Base-by-base conservation (phyloP, 1,140 invertebrate species). In the Sitodiplosis mosellana region DNA sequence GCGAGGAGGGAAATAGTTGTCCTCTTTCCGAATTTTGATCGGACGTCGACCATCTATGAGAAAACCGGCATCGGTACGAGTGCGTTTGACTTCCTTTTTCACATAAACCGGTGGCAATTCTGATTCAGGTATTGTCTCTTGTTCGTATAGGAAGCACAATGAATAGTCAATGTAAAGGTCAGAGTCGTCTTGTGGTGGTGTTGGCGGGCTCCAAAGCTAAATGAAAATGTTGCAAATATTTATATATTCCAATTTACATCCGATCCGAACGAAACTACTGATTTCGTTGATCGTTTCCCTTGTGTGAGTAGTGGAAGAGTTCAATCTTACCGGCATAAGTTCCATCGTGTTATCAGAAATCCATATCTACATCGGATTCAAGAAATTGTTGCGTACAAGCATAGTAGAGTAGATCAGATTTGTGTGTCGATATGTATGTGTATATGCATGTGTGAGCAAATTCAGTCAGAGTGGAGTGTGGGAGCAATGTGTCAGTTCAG, bases 161-260 rank as follows among this genome's bases (percentile, higher is more conserved):
- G 81, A 80, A 54, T 81, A 76, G 64, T 95, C 90, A 49, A 93
- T 79, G 68, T 93, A 94, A 10, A 92, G 77, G 63, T 95, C 90
- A 61, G 81, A 81, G 53, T 92, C 87, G 62, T 85, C 82, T 58
- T 83, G 80, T 5, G 91, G 90, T 51, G 91, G 90, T 12, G 90
- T 94, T 48, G 90, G 91, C 49, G 91, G 92, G 55, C 83, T 83
- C 89, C 91, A 96, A 72, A 94, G 79, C 91, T 94, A 66, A 52
- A 57, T 56, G 47, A 52, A 40, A n/a, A n/a, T n/a, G n/a, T n/a
- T n/a, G n/a, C 11, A 46, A 47, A 47, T 50, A 33, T 46, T 17
- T n/a, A n/a, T n/a, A n/a, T n/a, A n/a, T n/a, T n/a, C n/a, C n/a
- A n/a, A n/a, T n/a, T n/a, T n/a, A n/a, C n/a, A n/a, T n/a, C n/a